A percentile compares a stretch with the other conserved stretches of the same genome.
Conservation (phyloP, 2,113 vertebrate genomes). For the Pantherophis guttatus region DNA sequence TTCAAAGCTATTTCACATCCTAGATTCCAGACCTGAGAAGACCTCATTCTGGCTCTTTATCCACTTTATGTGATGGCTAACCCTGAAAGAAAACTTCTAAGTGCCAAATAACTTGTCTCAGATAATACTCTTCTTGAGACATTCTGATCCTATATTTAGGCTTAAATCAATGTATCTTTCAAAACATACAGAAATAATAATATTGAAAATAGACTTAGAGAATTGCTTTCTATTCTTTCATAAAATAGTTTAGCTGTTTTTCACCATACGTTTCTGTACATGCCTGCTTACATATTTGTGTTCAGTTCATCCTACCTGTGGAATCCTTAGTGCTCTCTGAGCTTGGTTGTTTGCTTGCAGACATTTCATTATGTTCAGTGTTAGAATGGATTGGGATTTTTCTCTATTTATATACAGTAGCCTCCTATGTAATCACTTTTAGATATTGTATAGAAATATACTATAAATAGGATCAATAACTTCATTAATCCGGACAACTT, state of each 20-base stretch:
- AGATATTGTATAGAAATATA: not conserved
- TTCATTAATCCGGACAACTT: not conserved
- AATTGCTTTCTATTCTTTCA: not conserved
- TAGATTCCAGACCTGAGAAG: not conserved
- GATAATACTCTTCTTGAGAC: not conserved
- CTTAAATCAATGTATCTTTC: not conserved
- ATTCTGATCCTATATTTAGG: not conserved
- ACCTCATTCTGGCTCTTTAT: not conserved
- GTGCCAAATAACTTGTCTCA: not conserved
- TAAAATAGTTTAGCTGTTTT: not conserved
- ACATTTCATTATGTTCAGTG: not conserved
- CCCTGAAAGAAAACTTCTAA: not conserved
- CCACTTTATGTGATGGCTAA: not conserved
- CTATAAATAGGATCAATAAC: not conserved
- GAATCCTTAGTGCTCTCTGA: not conserved
- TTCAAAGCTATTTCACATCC: not conserved
- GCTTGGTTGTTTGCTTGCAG: not conserved
- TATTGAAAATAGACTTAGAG: not conserved
- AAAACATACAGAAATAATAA: not conserved
- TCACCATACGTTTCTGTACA: not conserved
- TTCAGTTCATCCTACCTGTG: not conserved
- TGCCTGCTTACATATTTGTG: not conserved
- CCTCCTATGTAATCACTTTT: not conserved
- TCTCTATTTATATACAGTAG: not conserved
- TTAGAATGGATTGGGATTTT: not conserved